Evolutionary conservation across 1,140 invertebrate species (phyloP), one percentile per base, ranked within the genome.

Genomic region (Cydia amplana): DNA sequence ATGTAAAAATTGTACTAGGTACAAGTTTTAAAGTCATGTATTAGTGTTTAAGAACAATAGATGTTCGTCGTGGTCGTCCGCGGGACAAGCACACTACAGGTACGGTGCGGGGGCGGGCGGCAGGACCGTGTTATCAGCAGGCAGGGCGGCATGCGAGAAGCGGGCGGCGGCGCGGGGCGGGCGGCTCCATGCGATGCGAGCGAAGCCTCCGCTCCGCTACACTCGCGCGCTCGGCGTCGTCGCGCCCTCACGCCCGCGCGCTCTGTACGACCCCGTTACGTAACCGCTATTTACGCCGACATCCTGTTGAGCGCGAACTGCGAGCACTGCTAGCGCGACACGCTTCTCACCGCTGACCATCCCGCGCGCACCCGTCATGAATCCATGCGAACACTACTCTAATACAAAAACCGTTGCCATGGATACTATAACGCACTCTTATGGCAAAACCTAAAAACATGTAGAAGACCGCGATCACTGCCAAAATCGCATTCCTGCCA

Each of bases 321-420:
- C 65, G 36, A 70, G 78, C 80, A 75, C 77, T 74, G 74, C 75
- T 78, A 82, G 78, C 79, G 82, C 84, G 83, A 75, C 88, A 89
- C 90, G 90, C 90, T 91, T 90, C 49, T 70, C 87, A 87, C 86
- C 83, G 87, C 87, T 84, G 80, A 78, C 79, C 85, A 89, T 84
- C 60, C 78, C 80, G 82, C 83, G 82, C 82, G 82, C 87, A 87
- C 85, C 32, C 75, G 76, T 73, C 86, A 89, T 88, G 88, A 76
- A 74, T 72, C 76, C 76, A 84, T 82, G 77, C 80, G 83, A 79
- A 82, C 77, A 70, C 77, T 76, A 77, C 23, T 73, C 40, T 75
- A 51, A 72, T 43, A 67, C 60, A 74, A 77, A 80, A 73, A 77
- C 79, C 80, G 83, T 79, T 67, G 79, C 83, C 78, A 81, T 81